These are phyloP conservation scores for Sycophaga agraensis DNA, from an alignment of 1,140 invertebrate genomes.

Conservation along the genomic window DNA sequence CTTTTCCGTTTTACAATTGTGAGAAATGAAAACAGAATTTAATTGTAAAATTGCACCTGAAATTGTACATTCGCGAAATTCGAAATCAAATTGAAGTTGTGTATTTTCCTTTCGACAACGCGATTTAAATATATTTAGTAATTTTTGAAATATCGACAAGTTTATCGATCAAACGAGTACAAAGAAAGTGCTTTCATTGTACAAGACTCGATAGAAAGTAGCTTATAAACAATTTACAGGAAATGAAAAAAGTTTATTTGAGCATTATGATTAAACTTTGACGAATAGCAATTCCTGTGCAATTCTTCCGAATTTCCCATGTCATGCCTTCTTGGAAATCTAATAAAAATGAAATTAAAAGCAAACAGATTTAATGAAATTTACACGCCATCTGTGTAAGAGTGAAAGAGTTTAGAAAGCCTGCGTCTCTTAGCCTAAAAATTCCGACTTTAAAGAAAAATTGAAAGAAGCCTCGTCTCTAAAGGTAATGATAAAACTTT, in stretches of 20 bases:
- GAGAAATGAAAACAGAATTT: slow-evolving; percentile 13
- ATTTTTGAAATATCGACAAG: slow-evolving; percentile 24
- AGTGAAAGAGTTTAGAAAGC: slow-evolving; percentile 14
- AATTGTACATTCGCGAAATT: not conserved
- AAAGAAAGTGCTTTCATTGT: slow-evolving; percentile 13
- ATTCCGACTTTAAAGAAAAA: slow-evolving; percentile 17
- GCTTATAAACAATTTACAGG: slow-evolving; percentile 13
- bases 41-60: slow-evolving; percentile 22
- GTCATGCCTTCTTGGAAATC: not conserved
- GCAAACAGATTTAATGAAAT: slow-evolving; percentile 6
- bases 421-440: slow-evolving; percentile 26
- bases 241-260: slow-evolving; percentile 11
- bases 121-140: slow-evolving; percentile 24
- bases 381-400: slow-evolving; percentile 16
- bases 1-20: slow-evolving; percentile 14
- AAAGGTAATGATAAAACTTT: slow-evolving; percentile 7
- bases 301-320: slow-evolving; percentile 7
- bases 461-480: slow-evolving; percentile 3
- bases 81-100: slow-evolving; percentile 8
- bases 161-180: slow-evolving; percentile 7
- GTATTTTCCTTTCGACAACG: slow-evolving; percentile 19
- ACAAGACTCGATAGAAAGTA: slow-evolving; percentile 11
- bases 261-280: slow-evolving; percentile 17
- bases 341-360: slow-evolving; percentile 4
- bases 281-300: slow-evolving; percentile 13